Evolutionary conservation across 1,140 invertebrate species (phyloP).

Genomic region (Liolophura sinensis): DNA sequence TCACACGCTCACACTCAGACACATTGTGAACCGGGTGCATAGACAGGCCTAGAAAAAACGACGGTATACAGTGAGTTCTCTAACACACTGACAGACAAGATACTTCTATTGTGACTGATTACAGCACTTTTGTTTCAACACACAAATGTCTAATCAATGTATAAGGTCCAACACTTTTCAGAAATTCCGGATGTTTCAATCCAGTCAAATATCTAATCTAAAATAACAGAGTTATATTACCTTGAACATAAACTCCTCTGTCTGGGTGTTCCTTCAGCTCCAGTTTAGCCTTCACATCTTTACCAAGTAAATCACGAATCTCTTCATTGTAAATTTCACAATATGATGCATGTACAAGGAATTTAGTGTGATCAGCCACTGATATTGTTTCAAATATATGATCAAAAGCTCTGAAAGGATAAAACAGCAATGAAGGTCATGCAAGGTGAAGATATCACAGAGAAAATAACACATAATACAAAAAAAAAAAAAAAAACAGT

Average conservation of each 20-base stretch:
- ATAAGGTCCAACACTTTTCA: too few species aligned
- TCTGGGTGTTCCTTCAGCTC: slow-evolving; percentile 80
- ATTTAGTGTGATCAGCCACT: slow-evolving; percentile 77
- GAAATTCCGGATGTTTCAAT: too few species aligned
- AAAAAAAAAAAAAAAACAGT: too few species aligned
- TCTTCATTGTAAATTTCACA: slow-evolving; percentile 94
- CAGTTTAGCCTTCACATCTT: slow-evolving; percentile 69
- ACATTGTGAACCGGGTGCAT: slow-evolving; percentile 78
- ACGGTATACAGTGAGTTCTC: not conserved
- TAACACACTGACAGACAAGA: too few species aligned
- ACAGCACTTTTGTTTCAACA: not conserved
- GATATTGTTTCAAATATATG: slow-evolving; percentile 92
- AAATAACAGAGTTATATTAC: slow-evolving; percentile 50
- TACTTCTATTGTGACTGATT: not conserved
- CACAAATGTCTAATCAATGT: not conserved
- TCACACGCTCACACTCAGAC: slow-evolving; percentile 72
- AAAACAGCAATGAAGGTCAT: slow-evolving; percentile 13
- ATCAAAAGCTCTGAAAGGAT: slow-evolving; percentile 70
- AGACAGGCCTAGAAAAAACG: slow-evolving; percentile 64
- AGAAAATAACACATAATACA: too few species aligned
- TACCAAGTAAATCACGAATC: slow-evolving; percentile 76
- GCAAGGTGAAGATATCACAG: too few species aligned
- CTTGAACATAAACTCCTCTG: slow-evolving; percentile 79
- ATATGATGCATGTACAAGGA: slow-evolving; percentile 87
- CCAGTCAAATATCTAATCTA: not conserved